A percentile compares a stretch with the other conserved stretches of the same genome.
phyloP scores from a whole-genome alignment of 2,888 invertebrate species.

The Julus scandinavius region DNA sequence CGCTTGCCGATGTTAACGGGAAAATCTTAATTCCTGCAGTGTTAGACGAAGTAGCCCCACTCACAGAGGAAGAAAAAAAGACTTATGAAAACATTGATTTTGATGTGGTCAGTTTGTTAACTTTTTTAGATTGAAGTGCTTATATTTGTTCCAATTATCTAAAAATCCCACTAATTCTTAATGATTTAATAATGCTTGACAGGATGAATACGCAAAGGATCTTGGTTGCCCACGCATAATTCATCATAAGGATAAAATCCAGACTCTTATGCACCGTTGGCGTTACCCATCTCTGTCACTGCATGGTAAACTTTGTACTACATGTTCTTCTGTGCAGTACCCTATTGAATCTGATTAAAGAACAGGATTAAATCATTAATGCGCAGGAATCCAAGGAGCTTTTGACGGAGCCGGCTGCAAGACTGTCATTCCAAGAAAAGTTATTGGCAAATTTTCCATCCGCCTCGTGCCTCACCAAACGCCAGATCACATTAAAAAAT shows the following conservation, averaged over 20 bases:
- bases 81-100: conserved; percentile 88
- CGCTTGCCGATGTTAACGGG: conserved; percentile 86
- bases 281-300: conserved; percentile 91
- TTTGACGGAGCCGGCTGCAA: conserved; percentile 93
- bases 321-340: no score
- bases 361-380: neutral
- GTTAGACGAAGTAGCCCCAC: conserved; percentile 82
- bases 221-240: conserved; percentile 77
- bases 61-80: conserved; percentile 76
- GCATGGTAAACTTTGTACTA: conserved; percentile 72
- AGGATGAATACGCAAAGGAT: conserved; percentile 77
- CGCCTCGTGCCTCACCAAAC: conserved; percentile 95
- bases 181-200: conserved; percentile 50
- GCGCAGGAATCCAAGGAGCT: conserved; percentile 85
- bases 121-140: neutral
- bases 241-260: conserved; percentile 81
- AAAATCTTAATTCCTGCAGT: conserved; percentile 85
- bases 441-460: conserved; percentile 96
- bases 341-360: conserved; percentile 15
- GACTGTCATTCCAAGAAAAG: conserved; percentile 93
- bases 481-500: conserved; percentile 82
- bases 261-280: conserved; percentile 95
- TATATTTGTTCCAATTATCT: neutral
- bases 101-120: conserved; percentile 70
- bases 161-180: conserved; percentile 44